Percentiles rank a stretch among this genome's conserved stretches.
phyloP scores from a whole-genome alignment of 2,888 invertebrate genomes.

The Aethes cnicana region DNA sequence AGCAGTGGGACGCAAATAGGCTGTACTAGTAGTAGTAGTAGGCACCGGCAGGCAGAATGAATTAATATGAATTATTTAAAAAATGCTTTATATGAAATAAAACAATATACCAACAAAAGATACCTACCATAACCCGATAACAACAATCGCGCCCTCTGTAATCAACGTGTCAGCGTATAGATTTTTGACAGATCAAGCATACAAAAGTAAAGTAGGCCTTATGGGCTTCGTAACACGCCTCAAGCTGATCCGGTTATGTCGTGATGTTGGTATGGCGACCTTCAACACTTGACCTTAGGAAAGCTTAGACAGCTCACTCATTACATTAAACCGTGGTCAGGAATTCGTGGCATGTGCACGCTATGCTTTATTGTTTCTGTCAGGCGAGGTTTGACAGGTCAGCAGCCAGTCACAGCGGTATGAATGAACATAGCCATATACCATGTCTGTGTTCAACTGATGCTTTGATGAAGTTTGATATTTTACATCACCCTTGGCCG shows the following conservation, averaged over 20 bases:
- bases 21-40: too few species aligned
- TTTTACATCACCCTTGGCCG: too few species aligned
- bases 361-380: slow-evolving; percentile 18
- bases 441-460: too few species aligned
- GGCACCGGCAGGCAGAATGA: too few species aligned
- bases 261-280: slow-evolving; percentile 52
- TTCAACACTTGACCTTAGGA: slow-evolving; percentile 46
- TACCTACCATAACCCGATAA: slow-evolving; percentile 25
- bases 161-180: slow-evolving; percentile 30
- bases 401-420: too few species aligned
- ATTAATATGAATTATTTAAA: too few species aligned
- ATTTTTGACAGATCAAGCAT: slow-evolving; percentile 31
- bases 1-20: too few species aligned
- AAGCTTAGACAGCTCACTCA: slow-evolving; percentile 20
- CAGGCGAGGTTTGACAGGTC: slow-evolving; percentile 8
- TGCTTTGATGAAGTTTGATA: too few species aligned
- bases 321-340: slow-evolving; percentile 19
- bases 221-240: slow-evolving; percentile 8
- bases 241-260: slow-evolving; percentile 37
- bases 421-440: too few species aligned
- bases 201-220: slow-evolving; percentile 16
- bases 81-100: slow-evolving; percentile 15
- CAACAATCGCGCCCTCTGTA: slow-evolving; percentile 19
- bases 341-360: slow-evolving; percentile 27
- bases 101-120: slow-evolving; percentile 14